Percentiles rank a stretch among this genome's conserved stretches.
Conservation (phyloP, 1,140 invertebrate genomes). For the Zaprionus africanus region DNA sequence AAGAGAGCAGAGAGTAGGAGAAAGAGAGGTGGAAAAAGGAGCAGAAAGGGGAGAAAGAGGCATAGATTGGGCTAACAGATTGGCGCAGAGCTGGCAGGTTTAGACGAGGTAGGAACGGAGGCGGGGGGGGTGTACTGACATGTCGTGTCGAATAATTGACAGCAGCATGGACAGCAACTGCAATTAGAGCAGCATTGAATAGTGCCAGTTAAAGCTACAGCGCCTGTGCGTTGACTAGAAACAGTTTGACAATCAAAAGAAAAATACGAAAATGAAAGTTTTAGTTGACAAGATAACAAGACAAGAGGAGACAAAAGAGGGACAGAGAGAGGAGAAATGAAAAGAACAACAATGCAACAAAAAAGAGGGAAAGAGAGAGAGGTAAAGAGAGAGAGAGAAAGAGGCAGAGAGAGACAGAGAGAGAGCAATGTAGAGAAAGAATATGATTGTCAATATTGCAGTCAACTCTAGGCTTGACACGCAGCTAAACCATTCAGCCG, state of each 20-base stretch:
- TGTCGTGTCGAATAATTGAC: slow-evolving; percentile 57
- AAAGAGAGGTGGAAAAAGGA: not conserved
- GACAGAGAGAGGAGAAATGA: not conserved
- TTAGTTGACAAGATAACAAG: not conserved
- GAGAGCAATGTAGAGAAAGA: too few species aligned
- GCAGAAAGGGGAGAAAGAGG: not conserved
- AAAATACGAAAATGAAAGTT: not conserved
- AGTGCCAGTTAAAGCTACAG: slow-evolving; percentile 11
- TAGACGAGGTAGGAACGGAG: not conserved
- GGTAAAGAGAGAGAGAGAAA: not conserved
- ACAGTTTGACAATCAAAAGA: not conserved
- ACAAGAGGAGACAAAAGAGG: not conserved
- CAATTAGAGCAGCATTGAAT: slow-evolving; percentile 60
- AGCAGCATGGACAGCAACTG: slow-evolving; percentile 58
- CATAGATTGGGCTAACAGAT: not conserved
- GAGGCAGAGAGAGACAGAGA: not conserved
- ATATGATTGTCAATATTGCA: not conserved
- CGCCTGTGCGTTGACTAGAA: slow-evolving; percentile 1
- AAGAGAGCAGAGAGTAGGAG: too few species aligned
- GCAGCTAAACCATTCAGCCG: slow-evolving; percentile 2
- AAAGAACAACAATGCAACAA: not conserved
- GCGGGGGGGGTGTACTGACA: not conserved
- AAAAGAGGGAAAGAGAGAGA: not conserved
- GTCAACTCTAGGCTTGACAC: not conserved
- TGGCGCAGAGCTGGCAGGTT: not conserved